phyloP scores from a whole-genome alignment of 2,113 vertebrate genomes.

The Cricetomys ansorgei region DNA sequence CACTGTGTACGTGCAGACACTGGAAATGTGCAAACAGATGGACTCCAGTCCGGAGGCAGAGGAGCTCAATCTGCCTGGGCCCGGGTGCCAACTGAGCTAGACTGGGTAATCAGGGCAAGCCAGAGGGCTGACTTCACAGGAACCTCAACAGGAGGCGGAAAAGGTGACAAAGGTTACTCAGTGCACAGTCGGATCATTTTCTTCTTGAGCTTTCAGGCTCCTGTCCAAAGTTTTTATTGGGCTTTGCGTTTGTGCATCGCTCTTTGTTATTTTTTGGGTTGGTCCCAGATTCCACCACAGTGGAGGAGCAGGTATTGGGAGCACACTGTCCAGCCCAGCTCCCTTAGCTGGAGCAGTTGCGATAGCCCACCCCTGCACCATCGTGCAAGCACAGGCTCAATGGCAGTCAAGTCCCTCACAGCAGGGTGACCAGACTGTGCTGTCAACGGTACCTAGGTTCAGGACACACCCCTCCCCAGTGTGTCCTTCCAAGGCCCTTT shows the following conservation, averaged over 20 bases:
- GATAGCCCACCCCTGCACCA: background rate
- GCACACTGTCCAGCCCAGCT: background rate
- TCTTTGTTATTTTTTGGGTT: background rate
- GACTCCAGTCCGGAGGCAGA: background rate
- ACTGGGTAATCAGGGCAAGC: background rate
- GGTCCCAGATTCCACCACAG: background rate
- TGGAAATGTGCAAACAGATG: background rate
- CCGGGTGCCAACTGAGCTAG: background rate
- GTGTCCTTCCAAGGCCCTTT: background rate
- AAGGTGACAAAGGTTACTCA: background rate
- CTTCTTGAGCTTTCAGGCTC: background rate
- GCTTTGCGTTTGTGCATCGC: background rate
- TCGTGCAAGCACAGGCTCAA: background rate
- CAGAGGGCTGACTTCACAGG: no score
- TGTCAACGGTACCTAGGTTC: background rate
- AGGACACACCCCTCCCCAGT: fast-evolving
- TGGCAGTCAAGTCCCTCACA: background rate
- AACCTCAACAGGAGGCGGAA: background rate
- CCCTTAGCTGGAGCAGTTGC: background rate
- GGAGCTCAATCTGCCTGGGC: background rate
- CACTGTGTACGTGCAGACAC: background rate
- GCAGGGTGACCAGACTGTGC: no score
- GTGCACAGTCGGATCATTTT: background rate
- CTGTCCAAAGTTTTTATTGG: slow-evolving; percentile 61
- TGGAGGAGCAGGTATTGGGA: background rate